Percentiles rank a stretch among this genome's conserved stretches.
phyloP scores from a whole-genome alignment of 2,888 invertebrate species.

The Diaphora mendica region DNA sequence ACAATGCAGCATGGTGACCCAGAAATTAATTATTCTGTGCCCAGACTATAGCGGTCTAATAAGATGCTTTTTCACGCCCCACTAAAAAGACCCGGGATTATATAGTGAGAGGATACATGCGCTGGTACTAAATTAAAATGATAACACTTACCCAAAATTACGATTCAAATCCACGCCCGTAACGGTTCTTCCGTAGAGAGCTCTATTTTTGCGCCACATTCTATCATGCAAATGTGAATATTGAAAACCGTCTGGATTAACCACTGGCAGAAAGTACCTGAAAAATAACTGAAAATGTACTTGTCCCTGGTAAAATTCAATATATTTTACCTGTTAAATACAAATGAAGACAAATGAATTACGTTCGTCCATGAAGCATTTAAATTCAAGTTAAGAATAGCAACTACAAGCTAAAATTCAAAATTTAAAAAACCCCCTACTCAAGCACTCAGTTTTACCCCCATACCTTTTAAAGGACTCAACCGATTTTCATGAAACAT shows the following conservation, averaged over 20 bases:
- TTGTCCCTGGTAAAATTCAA: background rate
- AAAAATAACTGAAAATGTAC: conserved; percentile 19
- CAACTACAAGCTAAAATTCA: background rate
- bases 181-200: conserved; percentile 82
- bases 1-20: too few species aligned
- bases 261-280: conserved; percentile 90
- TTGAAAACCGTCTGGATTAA: conserved; percentile 95
- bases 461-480: too few species aligned
- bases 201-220: conserved; percentile 93
- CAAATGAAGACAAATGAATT: background rate
- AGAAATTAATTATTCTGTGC: too few species aligned
- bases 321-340: background rate
- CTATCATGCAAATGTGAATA: conserved; percentile 92
- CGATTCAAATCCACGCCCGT: conserved; percentile 93
- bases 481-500: too few species aligned
- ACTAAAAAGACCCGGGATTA: too few species aligned
- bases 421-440: too few species aligned
- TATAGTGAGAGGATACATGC: too few species aligned
- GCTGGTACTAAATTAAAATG: background rate
- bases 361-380: background rate
- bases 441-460: too few species aligned
- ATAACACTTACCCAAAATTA: conserved; percentile 89
- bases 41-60: too few species aligned
- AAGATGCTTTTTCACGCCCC: too few species aligned
- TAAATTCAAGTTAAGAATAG: background rate